phyloP scores from a whole-genome alignment of 2,888 invertebrate species.

The Galeopsomyia nigrocyanea region DNA sequence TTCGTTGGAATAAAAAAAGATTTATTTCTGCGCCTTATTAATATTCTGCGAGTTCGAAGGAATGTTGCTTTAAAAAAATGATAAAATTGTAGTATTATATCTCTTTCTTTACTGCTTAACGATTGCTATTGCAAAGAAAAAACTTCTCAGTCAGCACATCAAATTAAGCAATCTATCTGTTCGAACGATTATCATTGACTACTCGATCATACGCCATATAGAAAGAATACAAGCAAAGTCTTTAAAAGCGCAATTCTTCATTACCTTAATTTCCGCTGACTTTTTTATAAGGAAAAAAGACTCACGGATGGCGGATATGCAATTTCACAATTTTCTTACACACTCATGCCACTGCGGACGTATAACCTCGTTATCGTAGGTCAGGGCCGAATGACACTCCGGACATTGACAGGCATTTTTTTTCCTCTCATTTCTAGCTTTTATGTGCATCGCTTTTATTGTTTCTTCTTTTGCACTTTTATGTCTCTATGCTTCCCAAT shows the following conservation, averaged over 20 bases:
- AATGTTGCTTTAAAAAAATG: too few relatives aligned
- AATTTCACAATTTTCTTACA: constrained; percentile 44
- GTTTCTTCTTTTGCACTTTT: constrained; percentile 12
- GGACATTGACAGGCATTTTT: constrained; percentile 38
- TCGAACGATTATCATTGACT: constrained; percentile 2
- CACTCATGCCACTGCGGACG: constrained; percentile 19
- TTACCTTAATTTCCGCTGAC: constrained; percentile 28
- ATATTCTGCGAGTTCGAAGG: too few relatives aligned
- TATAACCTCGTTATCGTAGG: constrained; percentile 45
- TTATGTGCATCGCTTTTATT: constrained; percentile 22
- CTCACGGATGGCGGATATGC: constrained; percentile 21
- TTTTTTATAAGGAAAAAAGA: constrained; percentile 21
- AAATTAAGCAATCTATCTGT: background rate
- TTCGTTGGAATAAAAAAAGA: too few relatives aligned
- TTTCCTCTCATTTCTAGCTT: background rate
- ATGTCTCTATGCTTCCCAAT: background rate
- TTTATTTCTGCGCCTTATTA: too few relatives aligned
- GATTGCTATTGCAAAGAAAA: too few relatives aligned
- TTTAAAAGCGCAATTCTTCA: background rate
- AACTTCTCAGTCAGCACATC: too few relatives aligned
- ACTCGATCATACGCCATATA: background rate
- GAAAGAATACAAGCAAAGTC: background rate
- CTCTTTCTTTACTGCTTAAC: too few relatives aligned
- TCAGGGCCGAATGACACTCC: constrained; percentile 40
- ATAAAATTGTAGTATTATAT: too few relatives aligned